phyloP scores from a whole-genome alignment of 2,113 vertebrate genomes.

The Alethe castanea region DNA sequence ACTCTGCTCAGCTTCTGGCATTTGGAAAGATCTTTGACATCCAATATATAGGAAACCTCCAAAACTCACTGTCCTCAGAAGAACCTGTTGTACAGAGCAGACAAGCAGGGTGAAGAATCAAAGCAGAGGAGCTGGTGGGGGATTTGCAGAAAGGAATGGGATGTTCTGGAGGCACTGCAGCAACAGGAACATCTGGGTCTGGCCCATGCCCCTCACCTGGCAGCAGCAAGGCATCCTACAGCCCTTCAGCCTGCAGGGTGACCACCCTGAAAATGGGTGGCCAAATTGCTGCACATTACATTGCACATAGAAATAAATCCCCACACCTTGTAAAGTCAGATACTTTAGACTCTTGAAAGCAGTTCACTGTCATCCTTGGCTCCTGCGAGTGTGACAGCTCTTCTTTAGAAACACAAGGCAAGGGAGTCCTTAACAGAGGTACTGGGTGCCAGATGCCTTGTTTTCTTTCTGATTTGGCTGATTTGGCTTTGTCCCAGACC shows the following conservation, averaged over 20 bases:
- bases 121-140: background rate
- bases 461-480: background rate
- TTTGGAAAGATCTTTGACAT: background rate
- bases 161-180: background rate
- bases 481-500: background rate
- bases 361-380: background rate
- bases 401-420: background rate
- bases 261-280: background rate
- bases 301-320: accelerated
- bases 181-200: accelerated
- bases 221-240: background rate
- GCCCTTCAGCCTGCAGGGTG: background rate
- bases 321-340: background rate
- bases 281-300: background rate
- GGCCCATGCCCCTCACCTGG: background rate
- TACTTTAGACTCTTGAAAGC: background rate
- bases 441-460: background rate
- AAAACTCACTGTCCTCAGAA: background rate
- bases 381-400: background rate
- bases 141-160: background rate
- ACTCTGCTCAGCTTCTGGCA: background rate
- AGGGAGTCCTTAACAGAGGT: background rate
- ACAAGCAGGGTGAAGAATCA: background rate
- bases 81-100: background rate
- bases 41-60: background rate